phyloP scores from a whole-genome alignment of 2,888 invertebrate genomes.

The Harpalus rubripes region DNA sequence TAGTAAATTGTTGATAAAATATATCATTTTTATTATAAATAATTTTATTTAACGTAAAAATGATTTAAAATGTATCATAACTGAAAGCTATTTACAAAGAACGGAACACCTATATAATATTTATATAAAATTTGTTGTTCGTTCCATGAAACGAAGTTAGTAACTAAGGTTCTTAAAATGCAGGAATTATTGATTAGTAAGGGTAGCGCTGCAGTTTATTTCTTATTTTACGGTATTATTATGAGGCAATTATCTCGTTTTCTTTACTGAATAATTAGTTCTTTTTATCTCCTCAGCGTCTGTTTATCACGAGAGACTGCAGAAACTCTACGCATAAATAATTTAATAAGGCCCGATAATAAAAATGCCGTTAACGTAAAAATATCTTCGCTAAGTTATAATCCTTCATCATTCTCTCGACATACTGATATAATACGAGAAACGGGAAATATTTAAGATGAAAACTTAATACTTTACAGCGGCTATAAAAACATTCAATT shows the following conservation, averaged over 20 bases:
- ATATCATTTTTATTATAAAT: too few relatives aligned
- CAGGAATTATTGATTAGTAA: background rate
- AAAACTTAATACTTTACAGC: conserved; percentile 49
- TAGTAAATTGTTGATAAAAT: too few relatives aligned
- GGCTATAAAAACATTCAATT: conserved; percentile 42
- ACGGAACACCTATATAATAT: background rate
- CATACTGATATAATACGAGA: conserved; percentile 33
- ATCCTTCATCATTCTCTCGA: conserved; percentile 29
- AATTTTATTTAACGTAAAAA: too few relatives aligned
- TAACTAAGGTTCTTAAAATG: background rate
- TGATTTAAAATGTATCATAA: too few relatives aligned
- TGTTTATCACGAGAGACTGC: conserved; percentile 22
- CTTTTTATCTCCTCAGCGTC: conserved; percentile 14
- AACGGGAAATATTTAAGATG: conserved; percentile 40
- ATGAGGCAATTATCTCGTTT: conserved; percentile 19
- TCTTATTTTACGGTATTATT: conserved; percentile 1
- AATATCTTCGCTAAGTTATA: conserved; percentile 42
- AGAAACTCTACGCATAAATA: conserved; percentile 40
- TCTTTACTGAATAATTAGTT: conserved; percentile 11
- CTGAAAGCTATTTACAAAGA: too few relatives aligned
- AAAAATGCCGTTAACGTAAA: conserved; percentile 39
- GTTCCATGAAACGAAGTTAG: background rate
- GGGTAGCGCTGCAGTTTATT: conserved; percentile 7
- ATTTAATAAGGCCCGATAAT: conserved; percentile 47
- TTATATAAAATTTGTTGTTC: background rate